phyloP scores from a whole-genome alignment of 1,140 invertebrate species.

The Zaprionus kolodkinae region DNA sequence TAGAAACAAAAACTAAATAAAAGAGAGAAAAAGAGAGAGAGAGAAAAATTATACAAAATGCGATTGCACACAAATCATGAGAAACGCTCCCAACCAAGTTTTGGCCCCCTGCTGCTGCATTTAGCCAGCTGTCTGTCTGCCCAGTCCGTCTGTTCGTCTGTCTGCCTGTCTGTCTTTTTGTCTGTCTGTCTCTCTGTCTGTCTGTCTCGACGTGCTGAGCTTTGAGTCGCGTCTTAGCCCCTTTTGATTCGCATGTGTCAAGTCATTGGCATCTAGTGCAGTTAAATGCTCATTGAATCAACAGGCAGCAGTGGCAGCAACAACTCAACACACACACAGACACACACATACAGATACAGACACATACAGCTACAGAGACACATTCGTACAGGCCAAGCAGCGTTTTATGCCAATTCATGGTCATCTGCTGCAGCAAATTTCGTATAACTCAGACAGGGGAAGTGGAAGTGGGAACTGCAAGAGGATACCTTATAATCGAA shows the following conservation, averaged over 20 bases:
- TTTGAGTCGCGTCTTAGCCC: constrained; percentile 38
- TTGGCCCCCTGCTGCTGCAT: constrained; percentile 39
- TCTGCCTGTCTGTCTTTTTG: constrained; percentile 9
- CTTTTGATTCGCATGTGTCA: constrained; percentile 80
- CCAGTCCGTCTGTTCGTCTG: constrained; percentile 4
- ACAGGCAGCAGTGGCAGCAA: constrained; percentile 49
- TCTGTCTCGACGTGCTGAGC: constrained; percentile 49
- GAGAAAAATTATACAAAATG: constrained; percentile 47
- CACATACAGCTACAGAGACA: background rate
- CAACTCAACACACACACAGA: constrained; percentile 30
- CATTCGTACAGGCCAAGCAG: constrained; percentile 6
- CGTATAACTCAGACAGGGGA: background rate
- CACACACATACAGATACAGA: background rate
- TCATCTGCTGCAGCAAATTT: constrained; percentile 40
- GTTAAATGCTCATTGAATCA: constrained; percentile 75
- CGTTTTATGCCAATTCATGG: constrained; percentile 76
- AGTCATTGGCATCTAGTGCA: constrained; percentile 83
- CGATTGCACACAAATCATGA: constrained; percentile 59
- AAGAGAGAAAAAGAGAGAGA: background rate
- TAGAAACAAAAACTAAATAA: constrained; percentile 19
- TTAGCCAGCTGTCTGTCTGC: constrained; percentile 36
- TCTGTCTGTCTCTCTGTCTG: constrained; percentile 19
- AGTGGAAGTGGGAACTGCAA: background rate
- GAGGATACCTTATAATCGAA: background rate
- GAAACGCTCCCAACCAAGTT: constrained; percentile 48